Base-by-base conservation (phyloP, 2,888 invertebrate genomes). In the Megastigmus dorsalis region DNA sequence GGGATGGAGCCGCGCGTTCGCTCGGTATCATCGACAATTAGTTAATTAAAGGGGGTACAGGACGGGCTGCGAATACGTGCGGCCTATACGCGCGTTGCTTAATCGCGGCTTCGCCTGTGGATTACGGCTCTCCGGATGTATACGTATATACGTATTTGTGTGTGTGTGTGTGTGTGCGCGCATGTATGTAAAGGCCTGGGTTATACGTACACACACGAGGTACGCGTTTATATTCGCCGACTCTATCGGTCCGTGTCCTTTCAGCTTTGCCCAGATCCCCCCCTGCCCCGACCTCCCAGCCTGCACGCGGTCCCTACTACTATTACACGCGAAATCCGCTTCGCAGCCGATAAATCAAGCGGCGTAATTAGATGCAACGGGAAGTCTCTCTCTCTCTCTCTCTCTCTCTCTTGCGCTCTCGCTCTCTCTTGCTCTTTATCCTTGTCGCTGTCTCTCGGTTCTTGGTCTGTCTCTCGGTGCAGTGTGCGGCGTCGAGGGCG, bases 291-390 rank as follows among this genome's bases (percentile, higher is more conserved):
- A 20, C 20, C 18, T 10, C 36, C 3, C 15, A 6, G 9, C 15
- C n/a, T n/a, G n/a, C n/a, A n/a, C n/a, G n/a, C n/a, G n/a, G 20
- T 9, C 43, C 33, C 2, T n/a, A 45, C 3, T 3, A 52, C 28
- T 5, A 4, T 5, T 15, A 15, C 23, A 36, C 69, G 50, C 45
- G 65, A 78, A 77, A 77, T 74, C 75, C 77, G 75, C 74, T 77
- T 75, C 69, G 75, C 76, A 71, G 72, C 50, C 77, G 75, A 79
- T 81, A 79, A 82, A 81, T 82, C 79, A 78, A 57, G 68, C n/a
- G 60, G 77, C 66, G 76, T 79, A 79, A 80, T 80, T 80, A 80
- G 78, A 80, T 71, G 78, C 70, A 77, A 67, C 54, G 67, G 55
- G 33, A 62, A 76, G 73, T 67, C 55, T 50, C 38, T n/a, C 13